Evolutionary conservation across 2,888 invertebrate species (phyloP).

Genomic region (Branchipolynoe longqiensis): DNA sequence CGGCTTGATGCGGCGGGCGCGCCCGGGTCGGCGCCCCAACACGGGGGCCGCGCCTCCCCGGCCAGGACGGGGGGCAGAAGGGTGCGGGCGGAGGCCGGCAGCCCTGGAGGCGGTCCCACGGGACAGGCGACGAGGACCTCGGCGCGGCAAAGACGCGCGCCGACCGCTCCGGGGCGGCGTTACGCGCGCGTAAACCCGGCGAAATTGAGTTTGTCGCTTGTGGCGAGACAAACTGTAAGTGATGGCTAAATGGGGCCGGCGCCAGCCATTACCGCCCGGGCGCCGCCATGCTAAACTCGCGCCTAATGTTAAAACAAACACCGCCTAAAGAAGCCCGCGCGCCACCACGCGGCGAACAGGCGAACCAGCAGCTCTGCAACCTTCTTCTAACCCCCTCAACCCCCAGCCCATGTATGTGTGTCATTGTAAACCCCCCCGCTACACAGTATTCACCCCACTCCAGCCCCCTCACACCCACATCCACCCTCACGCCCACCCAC

Average conservation of each 20-base stretch:
- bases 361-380: not conserved
- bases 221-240: constrained; percentile 12
- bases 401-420: too few species aligned
- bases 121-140: not conserved
- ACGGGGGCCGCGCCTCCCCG: not conserved
- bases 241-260: constrained; percentile 41
- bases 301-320: constrained; percentile 45
- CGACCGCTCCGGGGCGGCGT: constrained; percentile 37
- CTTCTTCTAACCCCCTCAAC: not conserved
- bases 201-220: constrained; percentile 38
- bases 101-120: not conserved
- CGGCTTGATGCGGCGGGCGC: not conserved
- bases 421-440: too few species aligned
- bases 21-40: not conserved
- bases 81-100: not conserved
- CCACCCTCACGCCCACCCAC: too few species aligned
- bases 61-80: not conserved
- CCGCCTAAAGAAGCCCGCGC: not conserved
- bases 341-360: too few species aligned
- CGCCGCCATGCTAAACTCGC: constrained; percentile 14
- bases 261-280: constrained; percentile 29
- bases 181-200: constrained; percentile 33
- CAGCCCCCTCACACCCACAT: too few species aligned
- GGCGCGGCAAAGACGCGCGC: constrained; percentile 32
- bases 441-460: too few species aligned